Conservation (phyloP, 1,140 invertebrate genomes). For the Listronotus oregonensis region DNA sequence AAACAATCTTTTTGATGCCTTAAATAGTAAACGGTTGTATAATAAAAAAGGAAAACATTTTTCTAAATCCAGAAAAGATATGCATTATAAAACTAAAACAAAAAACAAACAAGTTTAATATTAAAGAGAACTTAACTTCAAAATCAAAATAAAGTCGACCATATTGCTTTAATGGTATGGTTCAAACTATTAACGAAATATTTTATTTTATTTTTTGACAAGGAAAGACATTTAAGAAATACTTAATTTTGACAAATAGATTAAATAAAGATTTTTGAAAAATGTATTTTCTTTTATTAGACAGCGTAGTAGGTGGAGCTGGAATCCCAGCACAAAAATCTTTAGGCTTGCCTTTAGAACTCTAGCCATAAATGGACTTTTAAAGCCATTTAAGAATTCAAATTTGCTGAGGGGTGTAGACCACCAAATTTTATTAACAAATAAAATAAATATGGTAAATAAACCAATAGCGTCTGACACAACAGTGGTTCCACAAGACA, state of each 20-base stretch:
- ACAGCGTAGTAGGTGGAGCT: no score
- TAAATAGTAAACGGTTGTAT: conserved; percentile 7
- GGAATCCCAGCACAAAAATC: no score
- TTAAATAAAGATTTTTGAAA: no score
- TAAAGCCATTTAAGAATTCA: conserved; percentile 24
- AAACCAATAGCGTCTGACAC: no score
- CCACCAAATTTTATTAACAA: conserved; percentile 41
- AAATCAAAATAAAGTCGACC: neutral
- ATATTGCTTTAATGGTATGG: conserved; percentile 33
- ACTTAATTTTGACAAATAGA: no score
- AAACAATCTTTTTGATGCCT: conserved; percentile 11
- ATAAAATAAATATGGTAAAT: conserved; percentile 11
- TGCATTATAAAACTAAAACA: neutral
- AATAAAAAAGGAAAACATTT: conserved; percentile 15
- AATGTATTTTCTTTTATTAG: no score
- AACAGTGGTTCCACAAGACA: no score
- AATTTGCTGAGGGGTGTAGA: conserved; percentile 39
- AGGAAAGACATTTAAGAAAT: conserved; percentile 9
- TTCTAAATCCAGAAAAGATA: neutral
- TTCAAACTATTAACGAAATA: conserved; percentile 36
- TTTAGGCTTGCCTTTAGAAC: no score
- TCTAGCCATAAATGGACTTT: no score
- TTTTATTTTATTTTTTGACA: conserved; percentile 13
- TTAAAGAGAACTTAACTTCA: conserved; percentile 1
- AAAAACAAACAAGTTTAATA: neutral